phyloP scores from a whole-genome alignment of 92 coral and sea anemone genomes.

The Epizoanthus stellaris region DNA sequence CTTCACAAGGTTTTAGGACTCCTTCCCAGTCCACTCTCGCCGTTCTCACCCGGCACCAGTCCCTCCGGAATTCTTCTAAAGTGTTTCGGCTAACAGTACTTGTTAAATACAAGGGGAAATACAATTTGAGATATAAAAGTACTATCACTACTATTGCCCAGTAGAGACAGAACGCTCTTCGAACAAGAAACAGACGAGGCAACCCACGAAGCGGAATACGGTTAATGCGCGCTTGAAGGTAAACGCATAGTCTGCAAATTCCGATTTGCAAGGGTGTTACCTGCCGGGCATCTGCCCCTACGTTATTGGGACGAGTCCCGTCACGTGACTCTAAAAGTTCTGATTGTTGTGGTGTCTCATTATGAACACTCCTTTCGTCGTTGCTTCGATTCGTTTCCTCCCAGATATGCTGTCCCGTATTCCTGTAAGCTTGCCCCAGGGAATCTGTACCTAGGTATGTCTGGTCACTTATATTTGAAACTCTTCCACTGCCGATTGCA shows the following conservation, averaged over 20 bases:
- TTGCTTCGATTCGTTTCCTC: neutral
- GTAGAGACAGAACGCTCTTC: constrained; percentile 69
- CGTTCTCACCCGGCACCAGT: constrained; percentile 82
- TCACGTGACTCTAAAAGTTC: neutral
- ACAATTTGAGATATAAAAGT: constrained; percentile 71
- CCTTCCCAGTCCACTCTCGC: constrained; percentile 75
- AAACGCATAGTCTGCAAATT: constrained; percentile 8
- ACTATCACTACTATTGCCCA: constrained; percentile 70
- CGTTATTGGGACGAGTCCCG: neutral
- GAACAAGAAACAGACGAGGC: constrained; percentile 72
- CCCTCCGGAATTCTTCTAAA: constrained; percentile 68
- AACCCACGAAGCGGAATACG: constrained; percentile 67
- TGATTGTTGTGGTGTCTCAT: neutral
- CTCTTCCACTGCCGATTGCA: neutral
- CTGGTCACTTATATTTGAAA: neutral
- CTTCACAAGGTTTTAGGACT: constrained; percentile 60
- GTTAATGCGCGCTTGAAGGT: constrained; percentile 29
- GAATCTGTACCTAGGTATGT: neutral
- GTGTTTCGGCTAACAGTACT: constrained; percentile 74
- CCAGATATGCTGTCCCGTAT: neutral
- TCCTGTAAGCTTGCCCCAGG: neutral
- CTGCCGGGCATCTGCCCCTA: neutral
- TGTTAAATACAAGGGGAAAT: constrained; percentile 70
- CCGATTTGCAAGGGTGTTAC: constrained; percentile 25
- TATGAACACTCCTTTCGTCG: neutral